Percentiles rank a stretch among this genome's conserved stretches.
Evolutionary conservation across 2,888 invertebrate genomes (phyloP).

Genomic region (Pachliopta kotzebuea): DNA sequence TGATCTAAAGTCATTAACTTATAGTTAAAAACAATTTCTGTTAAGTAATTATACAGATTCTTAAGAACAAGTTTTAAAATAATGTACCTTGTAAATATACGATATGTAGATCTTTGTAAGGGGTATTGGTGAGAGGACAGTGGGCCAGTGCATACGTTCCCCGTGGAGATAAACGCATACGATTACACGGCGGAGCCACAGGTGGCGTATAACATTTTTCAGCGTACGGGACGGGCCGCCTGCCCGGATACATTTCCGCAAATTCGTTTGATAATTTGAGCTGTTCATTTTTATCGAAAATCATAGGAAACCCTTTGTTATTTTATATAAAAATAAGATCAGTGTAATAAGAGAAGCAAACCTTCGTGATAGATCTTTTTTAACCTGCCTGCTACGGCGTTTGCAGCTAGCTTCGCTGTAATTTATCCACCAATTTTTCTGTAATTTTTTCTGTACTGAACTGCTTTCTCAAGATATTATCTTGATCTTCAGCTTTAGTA

Average conservation of each 20-base stretch:
- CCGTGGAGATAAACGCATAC: conserved; percentile 76
- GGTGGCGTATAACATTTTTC: conserved; percentile 81
- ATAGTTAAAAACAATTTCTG: no score
- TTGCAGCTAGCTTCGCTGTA: no score
- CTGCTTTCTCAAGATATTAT: no score
- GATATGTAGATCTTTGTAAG: conserved; percentile 48
- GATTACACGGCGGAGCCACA: conserved; percentile 72
- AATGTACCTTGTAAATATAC: not conserved
- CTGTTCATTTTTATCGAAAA: conserved; percentile 70
- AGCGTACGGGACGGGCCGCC: conserved; percentile 54
- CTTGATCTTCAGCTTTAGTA: no score
- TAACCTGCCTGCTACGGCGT: no score
- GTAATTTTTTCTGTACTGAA: no score
- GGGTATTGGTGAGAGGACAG: conserved; percentile 36
- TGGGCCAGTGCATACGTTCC: conserved; percentile 59
- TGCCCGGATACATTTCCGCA: conserved; percentile 64
- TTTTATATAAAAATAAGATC: not conserved
- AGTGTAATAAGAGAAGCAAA: no score
- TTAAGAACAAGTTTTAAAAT: not conserved
- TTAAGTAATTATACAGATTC: not conserved
- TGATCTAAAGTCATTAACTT: no score
- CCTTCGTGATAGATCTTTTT: no score
- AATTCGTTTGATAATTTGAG: conserved; percentile 57
- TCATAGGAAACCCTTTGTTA: conserved; percentile 47
- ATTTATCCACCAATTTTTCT: no score